Evolutionary conservation across 37 sponge, comb jelly and placozoan species (phyloP), one percentile per base, ranked within the genome.

Genomic region (Dysidea cf. avara): DNA sequence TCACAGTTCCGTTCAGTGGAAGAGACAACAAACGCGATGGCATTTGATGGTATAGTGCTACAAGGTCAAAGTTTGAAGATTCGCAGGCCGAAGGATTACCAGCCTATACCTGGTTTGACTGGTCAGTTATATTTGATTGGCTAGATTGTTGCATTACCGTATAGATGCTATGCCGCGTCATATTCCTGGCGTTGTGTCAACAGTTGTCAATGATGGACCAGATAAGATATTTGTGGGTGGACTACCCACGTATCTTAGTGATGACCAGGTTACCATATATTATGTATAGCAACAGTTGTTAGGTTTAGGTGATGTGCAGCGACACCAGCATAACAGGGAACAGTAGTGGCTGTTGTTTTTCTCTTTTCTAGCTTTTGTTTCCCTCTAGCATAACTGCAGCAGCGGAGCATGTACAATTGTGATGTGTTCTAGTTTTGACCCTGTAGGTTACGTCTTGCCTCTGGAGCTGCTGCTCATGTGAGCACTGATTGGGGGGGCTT

Each of bases 11-110:
- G 99, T 1, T 99, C 99, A 35, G 93, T 99, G 22, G 99, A 99
- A 67, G 99, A 99, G 81, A 89, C 91, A 1, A 95, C 99, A 37
- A 94, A 77, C 78, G 88, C 87, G 4, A 85, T 99, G 83, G 99
- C 99, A 11, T 92, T 99, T 81, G 99, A 99, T 92, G 99, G 99
- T 7, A 95, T 99, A 59, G 84, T 59, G n/a, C 76, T 96, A 46
- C 93, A 93, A 77, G 92, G 93, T 7, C 99, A 99, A 65, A 63
- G 93, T 58, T 71, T 99, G 31, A 99, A 95, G 76, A 99, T 99
- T 33, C 68, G 99, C 9, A 43, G 99, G 36, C 99, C 99, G 1
- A 99, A 92, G 32, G 99, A 99, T 80, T 99, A 99, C 77, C 71
- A 87, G 18, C 97, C 97, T 13, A 72, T 92, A 18, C 88, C 88